Conservation (phyloP, 2,888 invertebrate genomes). For the Temnothorax ravouxi region DNA sequence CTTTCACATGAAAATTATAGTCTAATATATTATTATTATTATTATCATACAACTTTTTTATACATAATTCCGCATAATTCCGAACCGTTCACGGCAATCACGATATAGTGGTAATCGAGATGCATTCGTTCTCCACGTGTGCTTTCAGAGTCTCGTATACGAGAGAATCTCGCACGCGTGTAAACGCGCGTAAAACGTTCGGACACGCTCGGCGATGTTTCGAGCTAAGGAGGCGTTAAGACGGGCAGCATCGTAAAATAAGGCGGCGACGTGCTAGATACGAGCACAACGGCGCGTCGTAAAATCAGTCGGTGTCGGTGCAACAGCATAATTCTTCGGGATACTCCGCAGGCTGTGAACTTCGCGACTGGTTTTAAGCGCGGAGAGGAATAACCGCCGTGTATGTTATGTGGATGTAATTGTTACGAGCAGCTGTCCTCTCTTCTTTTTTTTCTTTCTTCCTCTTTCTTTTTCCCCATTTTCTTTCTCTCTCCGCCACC, state of each 20-base stretch:
- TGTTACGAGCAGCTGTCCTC: constrained; percentile 68
- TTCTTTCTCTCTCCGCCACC: constrained; percentile 8
- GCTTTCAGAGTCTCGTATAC: not conserved
- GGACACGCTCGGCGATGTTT: constrained; percentile 54
- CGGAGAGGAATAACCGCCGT: constrained; percentile 48
- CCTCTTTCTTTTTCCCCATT: not conserved
- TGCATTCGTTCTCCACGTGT: constrained; percentile 8
- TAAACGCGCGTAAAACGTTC: constrained; percentile 40
- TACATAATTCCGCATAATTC: not conserved
- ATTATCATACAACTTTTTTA: not conserved
- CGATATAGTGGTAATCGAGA: constrained; percentile 9
- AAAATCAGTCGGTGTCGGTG: constrained; percentile 77
- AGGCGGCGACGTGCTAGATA: constrained; percentile 77
- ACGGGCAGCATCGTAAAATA: constrained; percentile 76
- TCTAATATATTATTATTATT: constrained; percentile 1
- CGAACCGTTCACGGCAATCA: not conserved
- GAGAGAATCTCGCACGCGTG: constrained; percentile 33
- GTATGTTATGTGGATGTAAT: constrained; percentile 63
- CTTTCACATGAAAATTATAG: not conserved
- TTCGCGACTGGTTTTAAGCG: constrained; percentile 67
- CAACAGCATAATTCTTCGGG: constrained; percentile 75
- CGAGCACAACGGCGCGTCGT: constrained; percentile 71
- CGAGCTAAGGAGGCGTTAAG: constrained; percentile 77
- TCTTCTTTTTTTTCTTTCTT: not conserved
- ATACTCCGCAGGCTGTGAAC: constrained; percentile 63